Evolutionary conservation across 1,140 invertebrate genomes (phyloP).

Genomic region (Zaprionus africanus): DNA sequence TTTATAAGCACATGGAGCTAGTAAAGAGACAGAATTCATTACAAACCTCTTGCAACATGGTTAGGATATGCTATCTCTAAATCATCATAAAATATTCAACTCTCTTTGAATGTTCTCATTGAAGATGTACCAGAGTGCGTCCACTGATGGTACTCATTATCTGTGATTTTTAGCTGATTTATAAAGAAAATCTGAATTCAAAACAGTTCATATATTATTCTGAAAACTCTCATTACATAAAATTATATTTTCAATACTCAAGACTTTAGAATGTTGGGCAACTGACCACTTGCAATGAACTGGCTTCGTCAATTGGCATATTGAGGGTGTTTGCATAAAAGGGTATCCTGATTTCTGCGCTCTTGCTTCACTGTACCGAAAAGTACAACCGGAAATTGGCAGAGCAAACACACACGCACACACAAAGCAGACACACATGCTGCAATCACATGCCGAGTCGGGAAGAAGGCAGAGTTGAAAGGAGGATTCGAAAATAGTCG

Average conservation of each 20-base stretch:
- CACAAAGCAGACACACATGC: neutral
- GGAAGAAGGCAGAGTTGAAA: neutral
- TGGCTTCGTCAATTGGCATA: neutral
- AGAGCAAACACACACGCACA: constrained; percentile 52
- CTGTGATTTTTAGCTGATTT: too few relatives aligned
- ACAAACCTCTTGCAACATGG: too few relatives aligned
- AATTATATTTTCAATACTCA: neutral
- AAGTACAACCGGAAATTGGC: constrained; percentile 65
- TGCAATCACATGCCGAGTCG: neutral
- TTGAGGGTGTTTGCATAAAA: neutral
- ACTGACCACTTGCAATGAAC: neutral
- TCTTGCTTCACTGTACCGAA: constrained; percentile 24
- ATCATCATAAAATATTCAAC: too few relatives aligned
- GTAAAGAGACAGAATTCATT: too few relatives aligned
- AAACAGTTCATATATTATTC: neutral
- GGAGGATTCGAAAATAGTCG: constrained; percentile 18
- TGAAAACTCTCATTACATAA: neutral
- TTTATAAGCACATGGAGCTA: too few relatives aligned
- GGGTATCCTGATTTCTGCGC: constrained; percentile 7
- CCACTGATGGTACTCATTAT: too few relatives aligned
- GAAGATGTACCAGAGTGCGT: too few relatives aligned
- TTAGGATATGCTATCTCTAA: too few relatives aligned
- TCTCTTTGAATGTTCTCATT: too few relatives aligned
- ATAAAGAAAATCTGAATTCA: neutral
- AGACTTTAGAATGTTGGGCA: constrained; percentile 11